Conservation (phyloP, 2,113 vertebrate genomes). For the Pterocles gutturalis region DNA sequence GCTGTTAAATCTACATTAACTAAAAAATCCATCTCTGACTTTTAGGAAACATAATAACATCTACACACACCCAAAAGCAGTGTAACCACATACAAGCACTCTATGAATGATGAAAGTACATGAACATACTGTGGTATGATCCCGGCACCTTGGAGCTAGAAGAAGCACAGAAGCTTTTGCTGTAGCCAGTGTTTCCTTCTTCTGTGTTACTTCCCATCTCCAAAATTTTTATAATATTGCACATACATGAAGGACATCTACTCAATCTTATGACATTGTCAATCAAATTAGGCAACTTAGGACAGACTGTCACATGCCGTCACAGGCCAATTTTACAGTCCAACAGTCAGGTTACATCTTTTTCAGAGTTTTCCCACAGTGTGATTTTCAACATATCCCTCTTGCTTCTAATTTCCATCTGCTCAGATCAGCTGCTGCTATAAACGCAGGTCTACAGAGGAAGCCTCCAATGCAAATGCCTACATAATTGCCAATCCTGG, state of each 20-base stretch:
- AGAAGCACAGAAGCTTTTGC: background rate
- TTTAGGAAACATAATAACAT: background rate
- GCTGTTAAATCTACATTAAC: background rate
- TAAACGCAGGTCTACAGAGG: background rate
- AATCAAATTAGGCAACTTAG: background rate
- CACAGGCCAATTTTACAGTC: background rate
- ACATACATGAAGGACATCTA: background rate
- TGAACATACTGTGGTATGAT: too few species aligned
- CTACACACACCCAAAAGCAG: background rate
- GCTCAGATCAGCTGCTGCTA: conserved; percentile 6
- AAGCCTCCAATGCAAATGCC: background rate
- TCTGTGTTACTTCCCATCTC: background rate
- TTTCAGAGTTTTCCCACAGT: background rate
- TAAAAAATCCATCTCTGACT: background rate
- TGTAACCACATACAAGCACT: background rate
- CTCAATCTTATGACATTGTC: background rate
- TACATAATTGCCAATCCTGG: background rate
- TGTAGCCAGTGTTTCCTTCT: background rate
- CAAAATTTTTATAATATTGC: background rate
- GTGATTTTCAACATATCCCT: background rate
- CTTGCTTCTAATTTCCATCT: conserved; percentile 40
- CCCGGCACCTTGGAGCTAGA: background rate
- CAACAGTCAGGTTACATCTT: background rate
- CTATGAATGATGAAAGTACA: background rate
- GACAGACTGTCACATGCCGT: background rate